Conservation (phyloP, 2,888 invertebrate species). For the Atherix ibis region DNA sequence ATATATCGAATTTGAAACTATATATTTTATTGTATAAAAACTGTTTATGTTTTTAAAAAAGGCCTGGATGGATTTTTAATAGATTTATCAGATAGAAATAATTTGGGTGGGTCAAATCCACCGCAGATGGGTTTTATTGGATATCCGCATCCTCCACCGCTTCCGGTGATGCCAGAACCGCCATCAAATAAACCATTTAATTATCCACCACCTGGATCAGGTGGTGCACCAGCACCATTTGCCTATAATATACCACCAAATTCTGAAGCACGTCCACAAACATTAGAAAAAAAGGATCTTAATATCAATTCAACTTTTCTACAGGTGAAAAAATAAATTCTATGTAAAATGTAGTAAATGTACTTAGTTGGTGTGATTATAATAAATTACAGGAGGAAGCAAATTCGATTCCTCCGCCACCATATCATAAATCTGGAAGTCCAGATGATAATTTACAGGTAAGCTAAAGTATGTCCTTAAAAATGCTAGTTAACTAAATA, state of each 20-base stretch:
- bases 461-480: too few relatives aligned
- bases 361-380: conserved; percentile 9
- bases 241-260: conserved; percentile 52
- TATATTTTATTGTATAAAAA: background rate
- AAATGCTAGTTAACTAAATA: too few relatives aligned
- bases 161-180: conserved; percentile 40
- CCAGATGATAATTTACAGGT: conserved; percentile 60
- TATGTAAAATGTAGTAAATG: background rate
- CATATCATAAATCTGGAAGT: conserved; percentile 53
- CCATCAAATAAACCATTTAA: conserved; percentile 43
- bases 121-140: conserved; percentile 70
- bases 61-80: conserved; percentile 52
- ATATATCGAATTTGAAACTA: background rate
- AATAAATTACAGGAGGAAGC: conserved; percentile 44
- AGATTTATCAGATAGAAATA: conserved; percentile 46
- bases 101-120: conserved; percentile 40
- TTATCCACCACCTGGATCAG: conserved; percentile 39
- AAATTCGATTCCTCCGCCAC: conserved; percentile 40
- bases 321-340: conserved; percentile 27
- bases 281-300: conserved; percentile 43
- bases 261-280: conserved; percentile 17
- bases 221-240: conserved; percentile 29
- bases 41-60: conserved; percentile 15
- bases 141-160: conserved; percentile 53
- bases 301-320: conserved; percentile 43